Evolutionary conservation across 1,140 invertebrate species (phyloP), one percentile per base, ranked within the genome.

Genomic region (Achroia grisella): DNA sequence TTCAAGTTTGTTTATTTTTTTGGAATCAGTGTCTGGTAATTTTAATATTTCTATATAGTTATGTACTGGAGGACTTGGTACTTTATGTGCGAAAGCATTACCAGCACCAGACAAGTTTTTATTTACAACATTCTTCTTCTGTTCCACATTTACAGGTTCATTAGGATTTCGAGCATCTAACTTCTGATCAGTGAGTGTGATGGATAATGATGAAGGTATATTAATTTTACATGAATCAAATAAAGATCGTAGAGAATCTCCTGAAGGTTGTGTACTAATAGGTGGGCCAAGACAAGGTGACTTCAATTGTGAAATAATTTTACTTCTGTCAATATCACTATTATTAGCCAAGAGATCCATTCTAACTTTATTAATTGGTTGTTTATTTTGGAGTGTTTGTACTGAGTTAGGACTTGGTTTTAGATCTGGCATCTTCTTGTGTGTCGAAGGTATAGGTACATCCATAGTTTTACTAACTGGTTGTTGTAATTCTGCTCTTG

Each of bases 41-140:
- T 89, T 89, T 43, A 89, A 64, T 41, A 89, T 89, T 78, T 89
- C 88, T 43, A 89, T 89, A 54, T 86, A 89, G 63, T 89, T 89
- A 62, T 89, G 87, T 8, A 89, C 87, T 27, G 87, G 87, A 27
- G 87, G 86, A 52, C 75, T 77, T 39, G 80, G 84, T n/a, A 72
- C 69, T 58, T 85, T 78, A 56, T 85, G 77, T n/a, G 62, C 33
- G 28, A 56, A 50, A 35, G 15, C 40, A 56, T 50, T 73, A 58
- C 44, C 71, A 35, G 59, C 65, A 48, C 50, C 57, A 43, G 64
- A 30, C 14, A 80, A 37, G 51, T 79, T 84, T 57, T 84, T 84
- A 53, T 81, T 85, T 10, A 73, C 52, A 28, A 75, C 44, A 53
- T 52, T 58, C 39, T 85, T 83, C 54, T 85, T 85, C 15, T 52